Evolutionary conservation across 2,113 vertebrate genomes (phyloP), one percentile per base, ranked within the genome.

Genomic region (Butorides virescens): DNA sequence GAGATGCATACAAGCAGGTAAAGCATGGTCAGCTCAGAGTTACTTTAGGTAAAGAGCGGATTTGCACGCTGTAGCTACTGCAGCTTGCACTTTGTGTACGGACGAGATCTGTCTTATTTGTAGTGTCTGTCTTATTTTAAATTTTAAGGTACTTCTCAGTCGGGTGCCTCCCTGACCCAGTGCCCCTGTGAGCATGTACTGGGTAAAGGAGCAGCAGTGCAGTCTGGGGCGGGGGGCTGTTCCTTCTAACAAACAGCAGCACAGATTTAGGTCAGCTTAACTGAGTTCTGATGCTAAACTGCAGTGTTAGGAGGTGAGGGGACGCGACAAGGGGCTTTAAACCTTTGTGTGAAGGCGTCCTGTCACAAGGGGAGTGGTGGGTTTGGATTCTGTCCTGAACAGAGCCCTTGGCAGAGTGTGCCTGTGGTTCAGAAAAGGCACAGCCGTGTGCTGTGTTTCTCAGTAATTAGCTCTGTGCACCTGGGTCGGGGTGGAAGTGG

Each of bases 1-100:
- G 85, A 90, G 61, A 34, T 98, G 98, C 7, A 11, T 67, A n/a
- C 92, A 88, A 56, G 49, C 93, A 95, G 98, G 98, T 98, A 96
- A 79, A 3, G 59, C 14, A 1, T 8, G 8, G 11, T 3, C 25
- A 8, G 52, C 47, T 19, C 3, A 0, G 27, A 4, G 23, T 49
- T 15, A 23, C 13, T 37, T 9, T 32, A 11, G 65, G 39, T 46
- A 2, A 29, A 27, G 59, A 20, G 53, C 44, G 30, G 52, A 2
- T 3, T 36, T 15, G 8, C 39, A 3, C 0, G 1, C 34, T 62
- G 47, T 36, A 27, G 66, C 36, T 61, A 4, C 62, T 52, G 36
- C 49, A 55, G 20, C 63, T 68, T 85, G 26, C 15, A 7, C 29
- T 70, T 47, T 23, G 30, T 7, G 21, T 42, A 9, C 22, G 23